Base-by-base conservation (phyloP, 2,888 invertebrate species). In the Sarcophaga rosellei region DNA sequence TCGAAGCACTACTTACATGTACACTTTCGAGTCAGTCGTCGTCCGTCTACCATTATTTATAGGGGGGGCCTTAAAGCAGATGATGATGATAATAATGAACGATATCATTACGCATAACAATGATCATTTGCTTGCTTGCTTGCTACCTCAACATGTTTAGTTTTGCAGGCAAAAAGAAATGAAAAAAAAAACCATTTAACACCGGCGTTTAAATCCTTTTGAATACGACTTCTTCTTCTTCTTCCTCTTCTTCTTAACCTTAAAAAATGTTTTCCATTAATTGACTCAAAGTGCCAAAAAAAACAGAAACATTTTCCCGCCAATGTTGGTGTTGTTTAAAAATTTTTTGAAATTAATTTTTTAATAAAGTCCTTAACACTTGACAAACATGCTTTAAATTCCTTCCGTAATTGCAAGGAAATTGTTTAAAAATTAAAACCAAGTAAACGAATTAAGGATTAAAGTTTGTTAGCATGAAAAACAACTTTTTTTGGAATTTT, bases 41-140 rank as follows among this genome's bases (percentile, higher is more conserved):
- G 63, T 21, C 44, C 11, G 20, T 66, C 61, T 59, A 66, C 63
- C 59, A 82, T 70, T 1, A 68, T 59, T 75, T 74, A 75, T 57
- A 69, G 53, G 15, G 15, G 35, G 35, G 35, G 10, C 35, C 35
- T 0, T 12, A 15, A 70, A 61, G 57, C 57, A 45, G 61, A n/a
- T 35, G 21, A 44, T 73, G 57, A 62, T 17, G 21, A 20, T 53
- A 17, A 53, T 53, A 12, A 53, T 53, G 12, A 17, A 15, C 53
- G 17, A 17, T 53, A 17, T 53, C 53, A 53, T 53, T 53, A 17
- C 53, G 17, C 10, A 66, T 72, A 59, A 53, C 21, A 4, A 66
- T 66, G 66, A 63, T 76, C 25, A 77, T 65, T 82, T 77, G 35
- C 35, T 35, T 35, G 76, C 61, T 35, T 35, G 35, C 35, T 35